These are phyloP conservation scores for Chesias legatella DNA, from an alignment of 2,888 invertebrate genomes.

Conservation along the genomic window DNA sequence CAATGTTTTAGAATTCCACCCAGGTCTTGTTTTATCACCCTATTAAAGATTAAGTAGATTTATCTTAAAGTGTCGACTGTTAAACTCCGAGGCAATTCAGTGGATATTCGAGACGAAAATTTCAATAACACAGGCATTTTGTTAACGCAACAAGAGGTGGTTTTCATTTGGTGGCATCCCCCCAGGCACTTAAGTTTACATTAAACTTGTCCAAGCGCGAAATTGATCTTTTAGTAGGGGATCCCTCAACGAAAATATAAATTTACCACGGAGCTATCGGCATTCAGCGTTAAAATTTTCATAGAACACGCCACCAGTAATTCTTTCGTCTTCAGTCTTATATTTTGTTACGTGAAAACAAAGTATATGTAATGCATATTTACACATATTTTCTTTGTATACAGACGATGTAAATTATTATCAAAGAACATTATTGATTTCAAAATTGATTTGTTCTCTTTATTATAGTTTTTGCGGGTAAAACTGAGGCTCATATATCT, in stretches of 20 bases:
- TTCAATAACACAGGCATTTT: slow-evolving; percentile 71
- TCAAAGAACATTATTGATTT: no score
- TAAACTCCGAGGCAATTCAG: background rate
- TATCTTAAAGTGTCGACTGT: background rate
- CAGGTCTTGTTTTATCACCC: slow-evolving; percentile 1
- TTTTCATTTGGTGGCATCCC: slow-evolving; percentile 67
- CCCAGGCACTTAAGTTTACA: slow-evolving; percentile 76
- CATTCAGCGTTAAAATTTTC: slow-evolving; percentile 50
- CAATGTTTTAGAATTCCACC: slow-evolving; percentile 1
- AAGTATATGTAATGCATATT: no score
- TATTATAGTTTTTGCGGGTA: no score
- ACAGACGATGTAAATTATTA: no score
- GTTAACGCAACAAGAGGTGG: slow-evolving; percentile 59
- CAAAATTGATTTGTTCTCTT: no score
- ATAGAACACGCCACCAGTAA: slow-evolving; percentile 23
- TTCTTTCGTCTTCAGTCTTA: no score
- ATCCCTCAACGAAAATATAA: slow-evolving; percentile 69
- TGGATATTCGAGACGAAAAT: slow-evolving; percentile 40
- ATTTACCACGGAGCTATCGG: slow-evolving; percentile 66
- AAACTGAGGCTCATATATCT: no score
- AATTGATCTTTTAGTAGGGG: slow-evolving; percentile 79
- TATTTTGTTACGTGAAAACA: no score
- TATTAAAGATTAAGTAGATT: slow-evolving; percentile 3
- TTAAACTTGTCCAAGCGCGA: slow-evolving; percentile 77
- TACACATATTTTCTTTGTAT: no score